Evolutionary conservation across 2,113 vertebrate genomes (phyloP).

Genomic region (Catharus fuscescens): DNA sequence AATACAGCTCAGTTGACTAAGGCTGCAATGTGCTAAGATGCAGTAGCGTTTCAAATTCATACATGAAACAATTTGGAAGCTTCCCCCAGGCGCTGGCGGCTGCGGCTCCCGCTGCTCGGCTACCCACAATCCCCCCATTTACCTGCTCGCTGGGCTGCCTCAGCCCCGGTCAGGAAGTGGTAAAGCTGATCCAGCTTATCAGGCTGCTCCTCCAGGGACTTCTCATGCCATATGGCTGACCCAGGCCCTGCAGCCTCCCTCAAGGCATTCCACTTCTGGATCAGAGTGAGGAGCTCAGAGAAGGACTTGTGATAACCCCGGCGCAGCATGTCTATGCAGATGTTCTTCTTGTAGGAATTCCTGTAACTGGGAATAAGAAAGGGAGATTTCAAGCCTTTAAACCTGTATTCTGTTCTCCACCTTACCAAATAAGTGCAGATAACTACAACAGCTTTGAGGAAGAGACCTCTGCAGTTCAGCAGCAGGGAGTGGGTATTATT

Average conservation of each 20-base stretch:
- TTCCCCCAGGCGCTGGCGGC: slow-evolving; percentile 63
- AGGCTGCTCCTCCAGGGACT: slow-evolving; percentile 83
- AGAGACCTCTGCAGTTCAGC: slow-evolving; percentile 12
- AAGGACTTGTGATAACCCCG: slow-evolving; percentile 86
- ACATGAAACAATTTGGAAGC: slow-evolving; percentile 60
- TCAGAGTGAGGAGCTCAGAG: slow-evolving; percentile 80
- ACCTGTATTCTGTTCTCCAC: background rate
- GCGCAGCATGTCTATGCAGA: slow-evolving; percentile 87
- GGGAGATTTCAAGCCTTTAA: slow-evolving; percentile 45
- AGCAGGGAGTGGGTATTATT: background rate
- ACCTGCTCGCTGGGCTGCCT: slow-evolving; percentile 82
- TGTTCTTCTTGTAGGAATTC: slow-evolving; percentile 86
- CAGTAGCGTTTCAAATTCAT: slow-evolving; percentile 65
- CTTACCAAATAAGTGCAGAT: background rate
- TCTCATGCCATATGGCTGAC: slow-evolving; percentile 92
- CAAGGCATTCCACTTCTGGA: slow-evolving; percentile 82
- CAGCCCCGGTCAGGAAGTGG: slow-evolving; percentile 86
- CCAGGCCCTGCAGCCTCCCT: slow-evolving; percentile 85
- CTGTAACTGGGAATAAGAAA: slow-evolving; percentile 75
- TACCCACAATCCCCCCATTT: slow-evolving; percentile 62
- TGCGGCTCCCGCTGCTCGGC: slow-evolving; percentile 63
- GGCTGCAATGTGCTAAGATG: slow-evolving; percentile 56
- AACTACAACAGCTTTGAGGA: slow-evolving; percentile 13
- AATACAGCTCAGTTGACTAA: slow-evolving; percentile 54
- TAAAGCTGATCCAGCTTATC: slow-evolving; percentile 87